Base-by-base conservation (phyloP, 2,113 vertebrate genomes). In the Myrmecophaga tridactyla region DNA sequence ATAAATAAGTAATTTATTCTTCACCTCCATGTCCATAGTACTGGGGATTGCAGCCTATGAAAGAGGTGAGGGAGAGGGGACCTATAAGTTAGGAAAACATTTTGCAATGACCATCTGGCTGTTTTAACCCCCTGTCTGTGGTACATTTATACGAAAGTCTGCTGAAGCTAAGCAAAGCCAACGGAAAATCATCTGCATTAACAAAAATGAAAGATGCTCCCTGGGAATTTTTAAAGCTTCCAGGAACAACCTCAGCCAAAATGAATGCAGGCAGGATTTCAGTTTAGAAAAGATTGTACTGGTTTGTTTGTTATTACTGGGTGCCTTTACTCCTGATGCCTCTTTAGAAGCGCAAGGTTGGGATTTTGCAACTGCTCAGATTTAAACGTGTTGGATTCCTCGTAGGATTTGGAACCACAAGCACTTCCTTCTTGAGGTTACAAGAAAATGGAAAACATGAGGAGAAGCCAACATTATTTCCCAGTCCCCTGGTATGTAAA, bases 381-480 rank as follows among this genome's bases (percentile, higher is more conserved):
- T 63, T 21, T 85, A 8, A 82, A 90, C 53, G 48, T 46, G 14
- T 43, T 82, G 20, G 60, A 69, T 84, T 84, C 31, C 89, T 75
- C 63, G 3, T 53, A 65, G 76, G 34, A 76, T 87, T 51, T 92
- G 87, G 43, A 92, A 75, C 69, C 62, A 34, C 20, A 81, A 86
- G 21, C 41, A 53, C 46, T 90, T 43, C 25, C 31, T 92, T 63
- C 41, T 93, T 31, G 77, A 70, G 72, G 29, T 36, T 93, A 65
- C 62, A 76, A 72, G n/a, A 97, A 97, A 96, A 94, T 56, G 89
- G 56, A 36, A 91, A 62, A 67, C 29, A 12, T n/a, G 72, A n/a
- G 53, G 43, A 58, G 53, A 73, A 97, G 58, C 34, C 25, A 70
- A 67, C 21, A 41, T 96, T 93, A 96, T 82, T 88, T 90, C 12